Evolutionary conservation across 2,797 vertebrate species (phyloP).

Genomic region (Tragelaphus eurycerus): DNA sequence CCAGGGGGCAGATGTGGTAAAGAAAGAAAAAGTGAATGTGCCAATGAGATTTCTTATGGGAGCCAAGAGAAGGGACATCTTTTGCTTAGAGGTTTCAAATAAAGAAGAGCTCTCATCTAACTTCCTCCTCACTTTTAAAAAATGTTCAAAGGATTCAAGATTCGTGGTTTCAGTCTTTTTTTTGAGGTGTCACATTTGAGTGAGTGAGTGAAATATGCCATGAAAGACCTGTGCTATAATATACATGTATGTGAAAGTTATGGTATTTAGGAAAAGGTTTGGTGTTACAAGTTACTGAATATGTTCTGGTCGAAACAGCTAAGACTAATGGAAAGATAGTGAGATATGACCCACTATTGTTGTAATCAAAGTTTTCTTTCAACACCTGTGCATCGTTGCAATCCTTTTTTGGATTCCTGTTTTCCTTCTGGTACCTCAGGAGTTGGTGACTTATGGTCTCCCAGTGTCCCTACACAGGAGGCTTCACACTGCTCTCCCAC

Average conservation of each 20-base stretch:
- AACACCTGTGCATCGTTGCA: neutral
- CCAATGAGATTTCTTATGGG: neutral
- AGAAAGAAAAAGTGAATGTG: neutral
- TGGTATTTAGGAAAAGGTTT: neutral
- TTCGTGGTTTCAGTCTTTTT: neutral
- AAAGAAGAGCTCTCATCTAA: neutral
- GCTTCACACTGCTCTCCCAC: neutral
- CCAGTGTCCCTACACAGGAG: neutral
- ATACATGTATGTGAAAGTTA: neutral
- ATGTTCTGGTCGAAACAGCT: neutral
- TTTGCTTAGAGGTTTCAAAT: conserved; percentile 21
- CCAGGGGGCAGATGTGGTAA: neutral
- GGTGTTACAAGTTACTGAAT: neutral
- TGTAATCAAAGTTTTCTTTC: neutral
- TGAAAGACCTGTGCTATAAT: neutral
- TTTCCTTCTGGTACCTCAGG: neutral
- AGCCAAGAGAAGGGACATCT: neutral
- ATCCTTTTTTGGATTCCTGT: neutral
- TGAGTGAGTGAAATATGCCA: neutral
- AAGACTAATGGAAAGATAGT: neutral
- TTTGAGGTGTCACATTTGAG: neutral
- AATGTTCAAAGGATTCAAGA: neutral
- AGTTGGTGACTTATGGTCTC: neutral
- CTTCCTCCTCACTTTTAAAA: neutral
- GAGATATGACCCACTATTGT: neutral